A percentile compares a stretch with the other conserved stretches of the same genome.
Evolutionary conservation across 2,113 vertebrate genomes (phyloP).

Genomic region (Coturnix japonica): DNA sequence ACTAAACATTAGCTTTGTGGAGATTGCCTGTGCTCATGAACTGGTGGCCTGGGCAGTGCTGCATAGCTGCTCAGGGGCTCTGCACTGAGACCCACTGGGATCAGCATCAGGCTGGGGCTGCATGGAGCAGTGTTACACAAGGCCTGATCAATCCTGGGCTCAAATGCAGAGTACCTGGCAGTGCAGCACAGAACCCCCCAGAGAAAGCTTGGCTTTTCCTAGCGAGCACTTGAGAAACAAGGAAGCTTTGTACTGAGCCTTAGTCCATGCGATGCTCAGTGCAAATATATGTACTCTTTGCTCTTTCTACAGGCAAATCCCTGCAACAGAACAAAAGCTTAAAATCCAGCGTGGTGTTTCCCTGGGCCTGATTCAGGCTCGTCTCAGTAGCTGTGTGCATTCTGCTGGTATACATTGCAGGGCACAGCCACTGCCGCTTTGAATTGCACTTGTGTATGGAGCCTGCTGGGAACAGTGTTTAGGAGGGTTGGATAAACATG

Average conservation of each 20-base stretch:
- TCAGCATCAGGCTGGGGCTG: neutral
- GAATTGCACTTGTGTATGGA: neutral
- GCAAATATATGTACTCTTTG: neutral
- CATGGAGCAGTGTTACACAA: neutral
- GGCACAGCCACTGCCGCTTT: neutral
- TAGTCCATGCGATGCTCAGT: neutral
- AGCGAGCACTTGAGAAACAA: neutral
- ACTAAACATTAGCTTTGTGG: neutral
- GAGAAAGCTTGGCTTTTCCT: neutral
- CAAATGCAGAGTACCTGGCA: neutral
- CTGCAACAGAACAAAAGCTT: neutral
- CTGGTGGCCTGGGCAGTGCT: neutral
- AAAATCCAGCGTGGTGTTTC: neutral
- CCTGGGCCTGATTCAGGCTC: neutral
- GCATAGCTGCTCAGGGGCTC: neutral
- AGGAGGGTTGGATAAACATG: constrained; percentile 40
- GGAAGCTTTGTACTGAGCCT: neutral
- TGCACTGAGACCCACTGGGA: neutral
- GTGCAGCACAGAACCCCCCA: neutral
- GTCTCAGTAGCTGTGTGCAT: neutral
- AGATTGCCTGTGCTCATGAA: accelerated
- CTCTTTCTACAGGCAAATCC: neutral
- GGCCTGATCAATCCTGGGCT: neutral
- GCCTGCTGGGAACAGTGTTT: constrained; percentile 1
- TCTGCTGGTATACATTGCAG: neutral